Conservation (phyloP, 2,113 vertebrate genomes). For the Centropus bengalensis region DNA sequence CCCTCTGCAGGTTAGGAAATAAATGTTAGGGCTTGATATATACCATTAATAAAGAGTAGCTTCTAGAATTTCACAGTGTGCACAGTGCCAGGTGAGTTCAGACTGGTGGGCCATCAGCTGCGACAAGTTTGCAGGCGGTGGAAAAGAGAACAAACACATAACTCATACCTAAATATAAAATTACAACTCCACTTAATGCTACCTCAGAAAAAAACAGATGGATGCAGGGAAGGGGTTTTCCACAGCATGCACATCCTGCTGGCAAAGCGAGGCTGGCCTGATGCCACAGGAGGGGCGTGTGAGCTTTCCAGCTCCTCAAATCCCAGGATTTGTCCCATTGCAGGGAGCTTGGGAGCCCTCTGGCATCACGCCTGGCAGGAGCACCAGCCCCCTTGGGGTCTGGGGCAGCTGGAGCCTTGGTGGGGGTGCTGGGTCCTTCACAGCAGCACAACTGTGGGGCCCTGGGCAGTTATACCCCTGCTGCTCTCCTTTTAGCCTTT, state of each 20-base stretch:
- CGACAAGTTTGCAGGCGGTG: neutral
- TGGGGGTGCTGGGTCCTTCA: neutral
- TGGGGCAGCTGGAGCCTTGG: accelerated
- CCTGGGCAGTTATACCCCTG: accelerated
- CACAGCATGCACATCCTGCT: neutral
- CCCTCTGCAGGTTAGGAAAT: neutral
- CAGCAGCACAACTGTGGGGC: neutral
- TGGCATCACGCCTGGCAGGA: neutral
- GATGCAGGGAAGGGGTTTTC: neutral
- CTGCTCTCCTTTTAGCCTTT: neutral
- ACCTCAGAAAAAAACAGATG: neutral
- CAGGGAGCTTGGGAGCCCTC: neutral
- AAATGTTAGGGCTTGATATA: neutral
- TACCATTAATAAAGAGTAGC: neutral
- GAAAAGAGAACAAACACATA: neutral
- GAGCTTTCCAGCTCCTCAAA: neutral
- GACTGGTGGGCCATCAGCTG: neutral
- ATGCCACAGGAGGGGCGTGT: accelerated
- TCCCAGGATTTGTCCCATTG: too few species aligned
- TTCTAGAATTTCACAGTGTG: neutral
- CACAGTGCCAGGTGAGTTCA: neutral
- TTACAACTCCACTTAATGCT: neutral
- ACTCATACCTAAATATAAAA: neutral
- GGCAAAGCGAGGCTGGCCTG: neutral
- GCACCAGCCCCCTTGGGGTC: neutral